A percentile compares a stretch with the other conserved stretches of the same genome.
Evolutionary conservation across 37 sponge, comb jelly and placozoan genomes (phyloP).

Genomic region (Sycon ciliatum): DNA sequence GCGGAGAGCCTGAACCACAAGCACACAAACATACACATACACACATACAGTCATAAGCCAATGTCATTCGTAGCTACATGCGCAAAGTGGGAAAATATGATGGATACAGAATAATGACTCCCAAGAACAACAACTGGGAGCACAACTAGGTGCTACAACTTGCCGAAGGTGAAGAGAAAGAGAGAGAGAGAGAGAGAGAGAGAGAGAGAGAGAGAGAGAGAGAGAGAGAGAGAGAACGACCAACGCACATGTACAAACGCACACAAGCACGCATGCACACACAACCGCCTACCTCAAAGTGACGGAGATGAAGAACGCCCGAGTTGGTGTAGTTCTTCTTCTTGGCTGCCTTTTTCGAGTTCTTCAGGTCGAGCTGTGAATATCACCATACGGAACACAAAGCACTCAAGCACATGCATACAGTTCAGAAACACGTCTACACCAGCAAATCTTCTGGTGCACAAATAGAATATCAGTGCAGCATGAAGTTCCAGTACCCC

Average conservation of each 20-base stretch:
- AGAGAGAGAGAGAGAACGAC: background rate
- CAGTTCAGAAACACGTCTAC: too few relatives aligned
- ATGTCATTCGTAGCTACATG: background rate
- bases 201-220: conserved; percentile 1
- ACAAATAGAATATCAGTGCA: too few relatives aligned
- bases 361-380: too few relatives aligned
- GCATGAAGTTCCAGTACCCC: too few relatives aligned
- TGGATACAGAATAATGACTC: background rate
- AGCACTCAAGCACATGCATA: too few relatives aligned
- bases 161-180: background rate
- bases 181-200: conserved; percentile 3
- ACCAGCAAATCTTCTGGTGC: too few relatives aligned
- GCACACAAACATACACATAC: background rate
- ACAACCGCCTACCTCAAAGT: conserved; percentile 28
- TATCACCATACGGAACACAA: too few relatives aligned
- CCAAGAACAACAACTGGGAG: background rate
- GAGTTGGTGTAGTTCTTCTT: conserved; percentile 74
- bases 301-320: conserved; percentile 41
- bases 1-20: conserved; percentile 25
- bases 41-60: background rate
- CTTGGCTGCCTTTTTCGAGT: conserved; percentile 11
- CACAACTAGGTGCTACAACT: background rate
- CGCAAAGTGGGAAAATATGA: background rate
- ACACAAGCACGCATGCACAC: background rate
- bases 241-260: background rate